These are phyloP conservation scores for Lepidothrix coronata DNA, from an alignment of 2,113 vertebrate genomes.

Conservation along the genomic window DNA sequence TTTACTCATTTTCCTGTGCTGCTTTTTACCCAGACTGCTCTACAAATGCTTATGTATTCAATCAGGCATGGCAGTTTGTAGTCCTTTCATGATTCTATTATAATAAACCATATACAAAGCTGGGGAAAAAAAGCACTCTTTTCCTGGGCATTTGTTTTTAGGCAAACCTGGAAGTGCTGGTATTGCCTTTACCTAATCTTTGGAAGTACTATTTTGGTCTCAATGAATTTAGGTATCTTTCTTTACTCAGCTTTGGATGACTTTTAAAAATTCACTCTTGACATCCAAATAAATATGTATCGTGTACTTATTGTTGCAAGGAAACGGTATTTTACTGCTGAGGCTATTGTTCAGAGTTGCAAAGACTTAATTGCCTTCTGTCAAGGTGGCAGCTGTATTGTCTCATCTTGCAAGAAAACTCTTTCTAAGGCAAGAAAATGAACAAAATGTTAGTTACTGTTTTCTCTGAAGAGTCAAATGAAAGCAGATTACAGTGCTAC, in stretches of 20 bases:
- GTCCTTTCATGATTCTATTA: not conserved
- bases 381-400: not conserved
- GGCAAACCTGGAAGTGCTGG: not conserved
- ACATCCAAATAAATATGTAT: not conserved
- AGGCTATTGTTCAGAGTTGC: not conserved
- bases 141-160: not conserved
- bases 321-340: not conserved
- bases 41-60: not conserved
- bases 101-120: not conserved
- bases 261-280: not conserved
- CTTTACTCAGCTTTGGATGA: not conserved
- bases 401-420: not conserved
- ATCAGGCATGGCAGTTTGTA: not conserved
- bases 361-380: not conserved
- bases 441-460: not conserved
- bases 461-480: not conserved
- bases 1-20: not conserved
- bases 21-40: not conserved
- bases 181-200: not conserved
- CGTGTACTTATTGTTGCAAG: not conserved
- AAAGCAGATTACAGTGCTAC: not conserved
- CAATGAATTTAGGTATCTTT: not conserved
- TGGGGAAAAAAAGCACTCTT: not conserved
- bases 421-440: not conserved
- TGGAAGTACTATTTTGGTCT: not conserved